These are phyloP conservation scores for Koerneria pararmatus DNA, from an alignment of 2,888 invertebrate species.

Conservation along the genomic window DNA sequence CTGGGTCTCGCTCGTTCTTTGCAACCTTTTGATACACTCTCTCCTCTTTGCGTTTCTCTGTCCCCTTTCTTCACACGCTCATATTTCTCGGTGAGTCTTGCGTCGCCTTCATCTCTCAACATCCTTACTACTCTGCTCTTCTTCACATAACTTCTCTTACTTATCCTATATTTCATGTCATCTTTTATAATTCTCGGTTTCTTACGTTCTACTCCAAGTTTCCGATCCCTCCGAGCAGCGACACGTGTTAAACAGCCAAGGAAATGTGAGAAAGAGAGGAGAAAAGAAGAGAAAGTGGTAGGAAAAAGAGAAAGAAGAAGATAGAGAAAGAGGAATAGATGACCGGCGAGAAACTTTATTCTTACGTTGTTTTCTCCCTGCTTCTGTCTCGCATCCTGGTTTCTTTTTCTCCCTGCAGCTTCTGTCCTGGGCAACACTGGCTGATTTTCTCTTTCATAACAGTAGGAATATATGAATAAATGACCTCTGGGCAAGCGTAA, in stretches of 20 bases:
- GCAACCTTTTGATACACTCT: neutral
- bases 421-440: too few relatives aligned
- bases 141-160: neutral
- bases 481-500: constrained; percentile 5
- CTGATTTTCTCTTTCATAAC: neutral
- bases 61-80: neutral
- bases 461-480: neutral
- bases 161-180: neutral
- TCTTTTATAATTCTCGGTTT: neutral
- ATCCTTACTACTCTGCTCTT: neutral
- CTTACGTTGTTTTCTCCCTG: too few relatives aligned
- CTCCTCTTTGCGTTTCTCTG: constrained; percentile 4
- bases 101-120: neutral
- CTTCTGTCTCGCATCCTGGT: too few relatives aligned
- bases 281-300: too few relatives aligned
- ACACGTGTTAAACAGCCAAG: too few relatives aligned
- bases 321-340: too few relatives aligned
- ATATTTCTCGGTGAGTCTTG: neutral
- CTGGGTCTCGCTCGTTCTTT: neutral
- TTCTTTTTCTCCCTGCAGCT: too few relatives aligned
- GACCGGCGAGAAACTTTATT: too few relatives aligned
- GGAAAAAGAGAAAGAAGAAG: too few relatives aligned
- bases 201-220: neutral
- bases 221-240: neutral
- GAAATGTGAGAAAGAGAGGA: too few relatives aligned